Base-by-base conservation (phyloP, 2,888 invertebrate genomes). In the Cryptocephalus moraei region DNA sequence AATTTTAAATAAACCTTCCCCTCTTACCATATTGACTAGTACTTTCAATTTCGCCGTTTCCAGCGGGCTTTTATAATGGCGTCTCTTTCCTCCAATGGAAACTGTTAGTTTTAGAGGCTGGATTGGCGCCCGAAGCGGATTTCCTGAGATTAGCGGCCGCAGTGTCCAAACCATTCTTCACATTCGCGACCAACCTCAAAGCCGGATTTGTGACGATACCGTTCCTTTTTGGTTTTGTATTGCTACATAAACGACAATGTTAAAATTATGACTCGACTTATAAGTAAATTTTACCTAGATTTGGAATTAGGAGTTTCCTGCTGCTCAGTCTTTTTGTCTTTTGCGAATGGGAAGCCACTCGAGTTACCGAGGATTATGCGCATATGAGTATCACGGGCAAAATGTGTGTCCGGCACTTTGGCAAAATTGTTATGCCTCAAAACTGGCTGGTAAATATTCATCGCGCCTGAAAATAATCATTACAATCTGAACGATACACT, bases 381-480 rank as follows among this genome's bases (percentile, higher is more conserved):
- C 91, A 91, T 91, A 62, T 91, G 91, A 0, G 91, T 90, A 66
- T 91, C 91, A n/a, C 91, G 75, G 45, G 86, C 86, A 73, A 89
- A 90, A 66, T 90, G 90, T 33, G 84, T 85, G 68, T 90, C 89
- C 0, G 86, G 77, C 0, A 64, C 78, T 60, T 63, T 69, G 12
- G 44, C 66, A 67, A 63, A 74, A 67, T 71, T 53, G 65, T 63
- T 48, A 52, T 71, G 72, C 49, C 70, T 59, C 45, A 71, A 56
- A 6, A 71, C 71, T 31, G 71, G 71, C 48, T 71, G 71, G 53
- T 72, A 72, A 47, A 72, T 70, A 49, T 71, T 71, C 67, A 70
- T 68, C 1, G 67, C 69, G 46, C 63, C 65, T 63, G 48, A 46
- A 53, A 54, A 49, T n/a, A 33, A 36, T 36, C 10, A 36, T 12